Conservation (phyloP, 2,888 invertebrate genomes). For the Thecocarcelia acutangulata region DNA sequence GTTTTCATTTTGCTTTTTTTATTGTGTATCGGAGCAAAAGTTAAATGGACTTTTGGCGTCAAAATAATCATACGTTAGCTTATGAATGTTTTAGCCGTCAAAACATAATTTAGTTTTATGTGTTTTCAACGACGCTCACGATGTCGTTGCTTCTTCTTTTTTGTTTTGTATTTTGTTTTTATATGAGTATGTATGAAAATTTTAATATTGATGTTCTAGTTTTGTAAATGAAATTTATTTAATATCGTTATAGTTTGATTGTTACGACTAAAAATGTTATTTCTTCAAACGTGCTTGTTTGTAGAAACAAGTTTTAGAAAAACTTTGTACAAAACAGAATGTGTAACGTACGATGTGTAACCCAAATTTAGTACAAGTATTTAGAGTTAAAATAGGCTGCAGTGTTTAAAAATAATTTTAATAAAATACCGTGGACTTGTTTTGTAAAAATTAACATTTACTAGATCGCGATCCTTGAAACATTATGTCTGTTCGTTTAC, state of each 20-base stretch:
- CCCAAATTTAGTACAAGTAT: constrained; percentile 1
- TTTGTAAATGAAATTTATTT: constrained; percentile 53
- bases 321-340: not conserved
- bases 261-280: constrained; percentile 11
- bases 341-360: constrained; percentile 15
- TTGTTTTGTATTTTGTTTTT: not conserved
- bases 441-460: no score
- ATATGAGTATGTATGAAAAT: no score
- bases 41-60: constrained; percentile 64
- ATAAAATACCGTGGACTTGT: no score
- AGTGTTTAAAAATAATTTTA: no score
- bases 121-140: constrained; percentile 38
- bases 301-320: not conserved
- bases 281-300: constrained; percentile 3
- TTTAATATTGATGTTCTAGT: constrained; percentile 55
- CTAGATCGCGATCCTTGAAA: no score
- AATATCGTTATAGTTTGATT: constrained; percentile 29
- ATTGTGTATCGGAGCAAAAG: constrained; percentile 49
- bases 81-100: constrained; percentile 39
- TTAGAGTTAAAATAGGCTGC: no score
- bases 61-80: constrained; percentile 48
- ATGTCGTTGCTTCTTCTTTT: constrained; percentile 31
- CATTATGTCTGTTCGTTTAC: no score
- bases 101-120: constrained; percentile 57
- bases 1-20: constrained; percentile 9